Base-by-base conservation (phyloP, 2,113 vertebrate genomes). In the Bubo scandiacus region DNA sequence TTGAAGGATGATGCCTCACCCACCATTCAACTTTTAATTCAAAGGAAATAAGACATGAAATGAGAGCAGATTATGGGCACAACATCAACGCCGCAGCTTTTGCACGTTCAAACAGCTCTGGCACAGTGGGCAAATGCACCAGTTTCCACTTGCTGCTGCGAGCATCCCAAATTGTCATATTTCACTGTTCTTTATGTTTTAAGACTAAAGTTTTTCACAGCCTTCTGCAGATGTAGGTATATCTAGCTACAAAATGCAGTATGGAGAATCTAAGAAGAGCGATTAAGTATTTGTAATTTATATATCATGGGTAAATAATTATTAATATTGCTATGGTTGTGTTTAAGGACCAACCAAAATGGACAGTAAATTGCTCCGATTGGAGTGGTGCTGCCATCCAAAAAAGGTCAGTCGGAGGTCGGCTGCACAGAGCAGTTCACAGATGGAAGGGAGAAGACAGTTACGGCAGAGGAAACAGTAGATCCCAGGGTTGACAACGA, bases 1-100 rank as follows among this genome's bases (percentile, higher is more conserved):
- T 80, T 91, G 91, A 93, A 95, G 73, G 61, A 72, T 78, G 40
- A 27, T 45, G 10, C 12, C 78, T 94, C 45, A 21, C 47, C 42
- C 62, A 78, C 51, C 27, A 51, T 80, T 89, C 87, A 82, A 10
- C 49, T 89, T 81, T 65, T 72, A 71, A 72, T 84, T 94, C 49
- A 80, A 63, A 95, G 54, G 87, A 95, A 92, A 67, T 45, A 91
- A 88, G 79, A 86, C 75, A 54, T 45, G 74, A 88, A 93, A 88
- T 71, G 57, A 82, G 75, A 81, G 66, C 55, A 73, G 70, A 43
- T 82, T 73, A 63, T 3, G 6, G 49, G 75, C 55, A 38, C 43
- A 42, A 11, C 58, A 74, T 27, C 86, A 86, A 43, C 72, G 11
- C 17, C 61, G 92, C 79, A 89, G 85, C 72, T 74, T 59, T 62